Conservation (phyloP, 2,113 vertebrate species). For the Brachyistius frenatus region DNA sequence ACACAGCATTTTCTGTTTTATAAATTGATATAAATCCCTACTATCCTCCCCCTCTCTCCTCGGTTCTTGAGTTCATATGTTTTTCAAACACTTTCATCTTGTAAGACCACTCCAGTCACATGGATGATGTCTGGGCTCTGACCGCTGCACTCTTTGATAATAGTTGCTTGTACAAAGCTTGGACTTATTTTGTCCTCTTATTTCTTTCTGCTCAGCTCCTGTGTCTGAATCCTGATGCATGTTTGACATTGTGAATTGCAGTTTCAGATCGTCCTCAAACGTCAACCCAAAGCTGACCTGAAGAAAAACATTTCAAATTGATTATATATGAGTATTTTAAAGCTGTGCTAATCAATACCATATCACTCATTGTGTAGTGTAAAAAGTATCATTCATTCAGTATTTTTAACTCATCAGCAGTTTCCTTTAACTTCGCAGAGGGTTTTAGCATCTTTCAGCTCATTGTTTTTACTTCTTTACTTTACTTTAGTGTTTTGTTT, state of each 20-base stretch:
- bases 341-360: background rate
- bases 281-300: no score
- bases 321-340: no score
- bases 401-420: no score
- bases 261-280: no score
- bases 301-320: no score
- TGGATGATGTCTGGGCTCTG: conserved; percentile 24
- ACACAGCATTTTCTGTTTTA: conserved; percentile 36
- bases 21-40: conserved; percentile 34
- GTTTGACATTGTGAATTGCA: no score
- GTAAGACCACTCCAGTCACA: conserved; percentile 2
- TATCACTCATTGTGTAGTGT: no score
- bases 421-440: no score
- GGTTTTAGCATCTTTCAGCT: no score
- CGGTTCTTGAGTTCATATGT: conserved; percentile 33
- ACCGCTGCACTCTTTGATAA: conserved; percentile 21
- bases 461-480: no score
- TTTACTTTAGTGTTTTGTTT: background rate
- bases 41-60: background rate
- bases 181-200: conserved; percentile 8
- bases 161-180: background rate
- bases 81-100: conserved; percentile 19
- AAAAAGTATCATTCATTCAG: no score
- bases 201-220: background rate
- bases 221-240: conserved; percentile 13